A percentile compares a stretch with the other conserved stretches of the same genome.
phyloP scores from a whole-genome alignment of 2,888 invertebrate species.

The Pycnomerus fuliginosus region DNA sequence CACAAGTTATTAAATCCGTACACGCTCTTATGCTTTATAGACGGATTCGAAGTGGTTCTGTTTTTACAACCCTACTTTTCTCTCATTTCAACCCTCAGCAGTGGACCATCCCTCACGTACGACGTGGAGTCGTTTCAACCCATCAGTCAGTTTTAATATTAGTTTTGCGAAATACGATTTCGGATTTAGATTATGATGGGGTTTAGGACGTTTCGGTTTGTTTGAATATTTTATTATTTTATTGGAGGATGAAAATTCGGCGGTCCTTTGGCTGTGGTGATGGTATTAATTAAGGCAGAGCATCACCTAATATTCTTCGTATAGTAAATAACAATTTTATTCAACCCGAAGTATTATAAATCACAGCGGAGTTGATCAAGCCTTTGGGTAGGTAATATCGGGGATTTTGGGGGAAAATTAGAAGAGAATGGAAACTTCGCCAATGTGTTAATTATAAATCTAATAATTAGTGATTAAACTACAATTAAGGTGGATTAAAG shows the following conservation, averaged over 20 bases:
- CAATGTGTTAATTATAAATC: slow-evolving; percentile 45
- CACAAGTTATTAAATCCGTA: slow-evolving; percentile 55
- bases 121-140: slow-evolving; percentile 24
- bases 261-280: too few relatives aligned
- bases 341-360: slow-evolving; percentile 1
- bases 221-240: slow-evolving; percentile 47
- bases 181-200: slow-evolving; percentile 44
- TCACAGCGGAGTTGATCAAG: slow-evolving; percentile 4
- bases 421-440: slow-evolving; percentile 24
- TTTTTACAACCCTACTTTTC: slow-evolving; percentile 21
- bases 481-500: slow-evolving; percentile 48
- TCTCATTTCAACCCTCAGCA: slow-evolving; percentile 20
- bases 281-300: too few relatives aligned
- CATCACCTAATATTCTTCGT: neutral
- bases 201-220: slow-evolving; percentile 43
- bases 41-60: slow-evolving; percentile 28
- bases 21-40: slow-evolving; percentile 49
- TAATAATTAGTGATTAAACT: slow-evolving; percentile 49
- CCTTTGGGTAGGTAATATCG: slow-evolving; percentile 3
- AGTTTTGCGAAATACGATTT: slow-evolving; percentile 47
- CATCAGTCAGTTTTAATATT: slow-evolving; percentile 37
- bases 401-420: slow-evolving; percentile 14
- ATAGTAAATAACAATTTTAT: neutral
- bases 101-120: slow-evolving; percentile 14
- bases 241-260: slow-evolving; percentile 28